Evolutionary conservation across 37 sponge, comb jelly and placozoan genomes (phyloP).

Genomic region (Halisarca cf. caerulea): DNA sequence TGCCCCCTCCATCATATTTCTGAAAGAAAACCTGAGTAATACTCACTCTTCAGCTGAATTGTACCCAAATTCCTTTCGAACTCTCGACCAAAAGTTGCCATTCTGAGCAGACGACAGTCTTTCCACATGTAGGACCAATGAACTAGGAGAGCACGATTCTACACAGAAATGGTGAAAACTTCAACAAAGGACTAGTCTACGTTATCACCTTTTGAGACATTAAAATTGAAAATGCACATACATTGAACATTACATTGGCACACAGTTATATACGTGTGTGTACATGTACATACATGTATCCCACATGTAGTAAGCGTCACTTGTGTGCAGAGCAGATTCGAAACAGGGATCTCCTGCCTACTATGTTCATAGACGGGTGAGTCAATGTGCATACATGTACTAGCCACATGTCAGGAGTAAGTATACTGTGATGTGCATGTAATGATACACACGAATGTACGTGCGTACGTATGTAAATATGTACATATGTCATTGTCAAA

Average conservation of each 20-base stretch:
- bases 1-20: too few species aligned
- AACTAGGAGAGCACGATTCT: background rate
- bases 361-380: background rate
- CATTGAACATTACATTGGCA: too few species aligned
- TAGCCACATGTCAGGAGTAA: too few species aligned
- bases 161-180: too few species aligned
- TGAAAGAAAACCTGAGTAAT: too few species aligned
- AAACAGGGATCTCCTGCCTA: background rate
- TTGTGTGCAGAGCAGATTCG: too few species aligned
- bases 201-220: too few species aligned
- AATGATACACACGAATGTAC: background rate
- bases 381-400: background rate
- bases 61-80: background rate
- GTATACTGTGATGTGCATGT: background rate
- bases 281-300: background rate
- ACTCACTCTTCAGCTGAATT: slow-evolving; percentile 18
- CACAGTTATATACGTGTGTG: background rate
- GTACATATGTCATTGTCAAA: background rate
- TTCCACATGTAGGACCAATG: slow-evolving; percentile 3
- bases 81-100: background rate
- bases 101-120: background rate
- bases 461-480: background rate
- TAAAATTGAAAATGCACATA: too few species aligned
- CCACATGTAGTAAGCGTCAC: too few species aligned
- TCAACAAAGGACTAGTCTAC: too few species aligned